Percentiles rank a stretch among this genome's conserved stretches.
Evolutionary conservation across 2,113 vertebrate genomes (phyloP).

Genomic region (Rallus limicola): DNA sequence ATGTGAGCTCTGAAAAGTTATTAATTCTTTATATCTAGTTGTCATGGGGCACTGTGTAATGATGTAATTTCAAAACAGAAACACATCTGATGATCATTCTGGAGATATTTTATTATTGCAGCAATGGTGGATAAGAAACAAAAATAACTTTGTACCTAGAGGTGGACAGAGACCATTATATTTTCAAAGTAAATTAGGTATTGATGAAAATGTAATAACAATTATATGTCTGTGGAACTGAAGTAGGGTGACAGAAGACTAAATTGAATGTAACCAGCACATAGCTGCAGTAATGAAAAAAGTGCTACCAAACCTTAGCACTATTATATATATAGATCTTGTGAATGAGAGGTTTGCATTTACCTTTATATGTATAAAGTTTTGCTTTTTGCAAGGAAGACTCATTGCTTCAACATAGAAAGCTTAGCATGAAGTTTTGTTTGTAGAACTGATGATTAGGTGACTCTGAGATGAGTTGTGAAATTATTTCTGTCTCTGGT

Average conservation of each 20-base stretch:
- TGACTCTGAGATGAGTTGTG: neutral
- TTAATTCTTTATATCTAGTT: conserved; percentile 20
- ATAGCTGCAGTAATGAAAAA: neutral
- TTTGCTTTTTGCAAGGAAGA: neutral
- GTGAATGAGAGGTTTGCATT: neutral
- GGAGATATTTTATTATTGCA: conserved; percentile 19
- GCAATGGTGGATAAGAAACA: neutral
- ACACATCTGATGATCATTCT: conserved; percentile 7
- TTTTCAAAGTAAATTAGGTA: conserved; percentile 33
- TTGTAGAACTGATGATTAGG: neutral
- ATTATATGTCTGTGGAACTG: conserved; percentile 2
- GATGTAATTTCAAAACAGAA: conserved; percentile 29
- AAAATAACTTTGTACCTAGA: neutral
- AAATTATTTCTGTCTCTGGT: neutral
- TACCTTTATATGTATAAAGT: neutral
- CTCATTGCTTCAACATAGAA: neutral
- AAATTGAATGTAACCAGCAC: neutral
- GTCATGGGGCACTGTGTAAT: neutral
- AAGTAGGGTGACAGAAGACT: neutral
- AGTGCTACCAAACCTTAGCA: neutral
- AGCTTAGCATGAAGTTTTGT: neutral
- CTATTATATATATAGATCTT: neutral
- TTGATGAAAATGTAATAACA: conserved; percentile 26
- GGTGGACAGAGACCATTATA: neutral
- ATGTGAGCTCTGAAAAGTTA: conserved; percentile 15